These are phyloP conservation scores for Mythimna impura DNA, from an alignment of 2,888 invertebrate genomes.

Conservation along the genomic window DNA sequence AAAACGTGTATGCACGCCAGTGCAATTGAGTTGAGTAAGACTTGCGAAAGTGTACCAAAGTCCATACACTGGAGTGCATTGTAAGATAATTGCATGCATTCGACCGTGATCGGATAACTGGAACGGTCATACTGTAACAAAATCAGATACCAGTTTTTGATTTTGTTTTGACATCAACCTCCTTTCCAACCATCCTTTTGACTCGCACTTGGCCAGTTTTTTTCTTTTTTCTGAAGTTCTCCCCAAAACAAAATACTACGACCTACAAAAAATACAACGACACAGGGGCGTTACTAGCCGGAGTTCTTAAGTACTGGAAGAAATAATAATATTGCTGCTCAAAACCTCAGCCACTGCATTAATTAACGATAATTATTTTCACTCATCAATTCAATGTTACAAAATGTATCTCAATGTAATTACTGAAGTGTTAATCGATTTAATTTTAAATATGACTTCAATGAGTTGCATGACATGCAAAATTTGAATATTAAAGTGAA, in stretches of 20 bases:
- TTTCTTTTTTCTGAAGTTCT: too few species aligned
- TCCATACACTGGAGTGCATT: constrained; percentile 35
- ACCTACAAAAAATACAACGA: too few species aligned
- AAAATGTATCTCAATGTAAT: too few species aligned
- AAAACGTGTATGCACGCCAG: constrained; percentile 56
- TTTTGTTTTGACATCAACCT: neutral
- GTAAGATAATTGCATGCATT: constrained; percentile 30
- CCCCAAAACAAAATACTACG: too few species aligned
- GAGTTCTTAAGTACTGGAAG: too few species aligned
- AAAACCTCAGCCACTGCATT: neutral
- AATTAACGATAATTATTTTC: neutral
- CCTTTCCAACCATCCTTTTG: too few species aligned
- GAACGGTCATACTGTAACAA: neutral
- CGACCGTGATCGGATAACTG: constrained; percentile 14
- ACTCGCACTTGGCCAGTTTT: too few species aligned
- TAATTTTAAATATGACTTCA: neutral
- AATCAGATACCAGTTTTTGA: neutral
- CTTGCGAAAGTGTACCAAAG: constrained; percentile 28
- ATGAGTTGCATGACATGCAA: neutral
- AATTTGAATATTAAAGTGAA: neutral
- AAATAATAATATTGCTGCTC: neutral
- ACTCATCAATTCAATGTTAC: neutral
- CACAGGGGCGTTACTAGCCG: too few species aligned
- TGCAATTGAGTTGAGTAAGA: constrained; percentile 41
- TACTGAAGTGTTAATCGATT: neutral